Base-by-base conservation (phyloP, 2,888 invertebrate genomes). In the Lobophora halterata region DNA sequence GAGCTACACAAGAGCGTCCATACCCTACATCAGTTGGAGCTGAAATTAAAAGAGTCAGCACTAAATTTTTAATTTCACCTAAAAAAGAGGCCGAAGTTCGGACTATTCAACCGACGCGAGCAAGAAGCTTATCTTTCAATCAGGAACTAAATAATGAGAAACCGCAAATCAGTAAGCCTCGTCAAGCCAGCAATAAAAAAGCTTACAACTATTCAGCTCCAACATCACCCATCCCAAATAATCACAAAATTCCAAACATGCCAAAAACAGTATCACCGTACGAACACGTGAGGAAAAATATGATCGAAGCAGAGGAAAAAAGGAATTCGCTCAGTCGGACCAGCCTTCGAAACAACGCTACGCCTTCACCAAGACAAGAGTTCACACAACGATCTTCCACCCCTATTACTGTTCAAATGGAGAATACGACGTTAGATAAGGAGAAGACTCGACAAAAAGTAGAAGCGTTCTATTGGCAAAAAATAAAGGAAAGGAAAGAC, bases 391-490 rank as follows among this genome's bases (percentile, higher is more conserved):
- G 46, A 27, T 36, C 58, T n/a, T 58, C 65, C 1, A 52, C 52
- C 11, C 38, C 25, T 14, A 17, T 29, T 7, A 26, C 35, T 4
- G 14, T 29, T 4, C 38, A 30, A 3, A 59, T 66, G 17, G 56
- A 59, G 6, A 48, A 47, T 4, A 8, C 35, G 11, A 34, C 36
- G 5, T 4, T 37, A 3, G 85, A 88, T 42, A 90, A 89, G 67
- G 86, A 89, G 49, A 89, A 88, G 55, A 89, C 90, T 19, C 71
- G 90, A 5, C 88, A 88, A 58, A 89, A 86, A 61, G 89, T 91
- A 0, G 92, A 92, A 64, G 91, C 90, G 0, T 91, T 90, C 55
- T 92, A 91, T 49, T 92, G 92, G 92, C 90, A 91, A 52, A 91
- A 91, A 61, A 70, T 92, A 34, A 91, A 90, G 61, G 90, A 90